These are phyloP conservation scores for Pachypeltis micranthus DNA, from an alignment of 1,140 invertebrate genomes.

Conservation along the genomic window DNA sequence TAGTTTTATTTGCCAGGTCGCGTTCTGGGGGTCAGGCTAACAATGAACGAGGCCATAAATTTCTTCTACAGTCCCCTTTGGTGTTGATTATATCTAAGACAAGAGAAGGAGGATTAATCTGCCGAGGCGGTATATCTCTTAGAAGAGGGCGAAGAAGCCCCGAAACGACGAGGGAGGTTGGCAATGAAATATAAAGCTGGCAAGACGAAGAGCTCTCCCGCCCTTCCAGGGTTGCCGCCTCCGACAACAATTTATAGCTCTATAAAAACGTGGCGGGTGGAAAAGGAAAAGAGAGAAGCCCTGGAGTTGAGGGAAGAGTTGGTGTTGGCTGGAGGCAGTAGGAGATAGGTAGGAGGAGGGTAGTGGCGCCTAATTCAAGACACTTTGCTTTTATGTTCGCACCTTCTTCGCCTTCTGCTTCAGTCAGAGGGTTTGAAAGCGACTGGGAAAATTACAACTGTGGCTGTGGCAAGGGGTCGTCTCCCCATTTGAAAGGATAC, in stretches of 20 bases:
- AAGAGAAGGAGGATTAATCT: conserved; percentile 11
- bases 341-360: not conserved
- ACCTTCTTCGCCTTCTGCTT: not conserved
- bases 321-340: not conserved
- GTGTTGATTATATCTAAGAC: conserved; percentile 14
- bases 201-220: conserved; percentile 10
- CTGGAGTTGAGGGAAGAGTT: not conserved
- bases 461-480: too few relatives aligned
- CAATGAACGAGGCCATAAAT: conserved; percentile 12
- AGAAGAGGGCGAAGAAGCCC: not conserved
- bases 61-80: conserved; percentile 1
- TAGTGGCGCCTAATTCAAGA: conserved; percentile 9
- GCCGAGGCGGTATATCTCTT: conserved; percentile 9
- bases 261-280: conserved; percentile 11
- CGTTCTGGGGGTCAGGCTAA: conserved; percentile 10
- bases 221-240: not conserved
- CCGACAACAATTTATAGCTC: conserved; percentile 11
- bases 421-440: not conserved
- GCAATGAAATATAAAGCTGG: conserved; percentile 13
- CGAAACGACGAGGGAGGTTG: not conserved
- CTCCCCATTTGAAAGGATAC: not conserved
- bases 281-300: not conserved
- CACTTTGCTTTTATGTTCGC: conserved; percentile 12
- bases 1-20: conserved; percentile 11
- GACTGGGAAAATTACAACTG: not conserved